These are phyloP conservation scores for Apoderus coryli DNA, from an alignment of 2,888 invertebrate genomes.

Conservation along the genomic window DNA sequence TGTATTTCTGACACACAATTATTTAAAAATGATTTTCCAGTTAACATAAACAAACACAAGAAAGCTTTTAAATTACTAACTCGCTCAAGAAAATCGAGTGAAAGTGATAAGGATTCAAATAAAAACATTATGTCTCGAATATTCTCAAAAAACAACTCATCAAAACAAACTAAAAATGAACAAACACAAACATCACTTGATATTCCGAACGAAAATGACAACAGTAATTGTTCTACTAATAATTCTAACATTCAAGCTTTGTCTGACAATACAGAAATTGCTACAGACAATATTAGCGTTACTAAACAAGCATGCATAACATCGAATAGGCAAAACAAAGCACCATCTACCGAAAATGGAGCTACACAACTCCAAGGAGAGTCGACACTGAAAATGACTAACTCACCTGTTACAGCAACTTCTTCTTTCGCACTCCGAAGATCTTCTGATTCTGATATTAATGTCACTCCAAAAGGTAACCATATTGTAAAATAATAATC, in stretches of 20 bases:
- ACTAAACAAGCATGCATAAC: constrained; percentile 32
- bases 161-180: no score
- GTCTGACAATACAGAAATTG: constrained; percentile 29
- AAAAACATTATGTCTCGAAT: no score
- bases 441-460: constrained; percentile 88
- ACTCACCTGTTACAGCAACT: constrained; percentile 13
- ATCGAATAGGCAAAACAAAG: constrained; percentile 28
- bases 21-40: no score
- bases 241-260: constrained; percentile 15
- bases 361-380: no score
- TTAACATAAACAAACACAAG: no score
- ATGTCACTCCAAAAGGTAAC: constrained; percentile 85
- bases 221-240: constrained; percentile 13
- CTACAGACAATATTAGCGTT: constrained; percentile 25
- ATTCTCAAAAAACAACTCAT: no score
- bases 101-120: no score
- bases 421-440: constrained; percentile 40
- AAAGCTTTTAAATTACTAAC: no score
- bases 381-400: constrained; percentile 10
- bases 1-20: no score
- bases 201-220: constrained; percentile 5
- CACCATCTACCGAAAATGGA: constrained; percentile 24
- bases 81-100: no score
- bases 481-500: constrained; percentile 4
- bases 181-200: neutral